Evolutionary conservation across 2,113 vertebrate species (phyloP).

Genomic region (Pedetes capensis): DNA sequence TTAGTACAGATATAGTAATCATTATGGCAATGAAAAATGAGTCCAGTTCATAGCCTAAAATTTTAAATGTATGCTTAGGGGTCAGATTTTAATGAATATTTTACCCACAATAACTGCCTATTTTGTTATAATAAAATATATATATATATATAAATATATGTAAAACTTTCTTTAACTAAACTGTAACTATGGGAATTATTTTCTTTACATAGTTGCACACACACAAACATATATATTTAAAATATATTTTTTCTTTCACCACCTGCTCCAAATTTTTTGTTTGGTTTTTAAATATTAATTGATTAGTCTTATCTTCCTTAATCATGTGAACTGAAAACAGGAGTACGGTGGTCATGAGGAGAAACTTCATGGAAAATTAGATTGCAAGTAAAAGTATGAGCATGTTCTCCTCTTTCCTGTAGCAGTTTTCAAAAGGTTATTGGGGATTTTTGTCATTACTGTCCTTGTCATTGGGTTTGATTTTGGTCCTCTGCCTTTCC

Average conservation of each 20-base stretch:
- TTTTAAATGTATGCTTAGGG: conserved; percentile 87
- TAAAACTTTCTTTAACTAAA: conserved; percentile 94
- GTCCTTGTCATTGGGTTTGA: conserved; percentile 57
- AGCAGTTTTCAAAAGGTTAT: conserved; percentile 71
- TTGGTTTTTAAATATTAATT: conserved; percentile 87
- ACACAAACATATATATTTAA: conserved; percentile 89
- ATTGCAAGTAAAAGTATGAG: conserved; percentile 71
- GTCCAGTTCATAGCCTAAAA: conserved; percentile 87
- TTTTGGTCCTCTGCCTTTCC: conserved; percentile 47
- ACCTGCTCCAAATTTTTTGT: conserved; percentile 89
- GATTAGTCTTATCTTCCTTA: conserved; percentile 86
- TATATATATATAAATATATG: conserved; percentile 86
- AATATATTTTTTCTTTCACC: conserved; percentile 92
- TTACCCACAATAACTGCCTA: conserved; percentile 99
- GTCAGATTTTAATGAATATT: conserved; percentile 95
- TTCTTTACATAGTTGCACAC: conserved; percentile 93
- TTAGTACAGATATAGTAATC: conserved; percentile 69
- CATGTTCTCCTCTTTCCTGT: conserved; percentile 87
- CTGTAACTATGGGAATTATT: conserved; percentile 95
- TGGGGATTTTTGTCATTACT: background rate
- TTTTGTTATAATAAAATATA: conserved; percentile 99
- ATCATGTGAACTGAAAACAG: conserved; percentile 73
- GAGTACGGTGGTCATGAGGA: conserved; percentile 78
- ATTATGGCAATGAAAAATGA: conserved; percentile 77
- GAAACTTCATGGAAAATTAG: conserved; percentile 79